Evolutionary conservation across 1,140 invertebrate genomes (phyloP).

Genomic region (Drosophila nebulosa): DNA sequence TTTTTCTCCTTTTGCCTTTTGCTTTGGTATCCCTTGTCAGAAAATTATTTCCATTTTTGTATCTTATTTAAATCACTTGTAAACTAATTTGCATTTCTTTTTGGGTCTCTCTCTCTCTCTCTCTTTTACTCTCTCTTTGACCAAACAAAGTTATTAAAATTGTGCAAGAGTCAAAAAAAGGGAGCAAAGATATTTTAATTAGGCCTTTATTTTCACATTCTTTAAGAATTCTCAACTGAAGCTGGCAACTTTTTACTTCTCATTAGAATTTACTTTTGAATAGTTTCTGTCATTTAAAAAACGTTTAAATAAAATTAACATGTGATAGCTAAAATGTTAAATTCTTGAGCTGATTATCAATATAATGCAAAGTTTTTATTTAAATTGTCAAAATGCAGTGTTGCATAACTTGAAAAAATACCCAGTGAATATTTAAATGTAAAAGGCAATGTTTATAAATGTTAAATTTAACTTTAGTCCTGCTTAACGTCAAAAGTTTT

Average conservation of each 20-base stretch:
- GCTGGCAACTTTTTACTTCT: neutral
- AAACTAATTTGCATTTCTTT: conserved; percentile 70
- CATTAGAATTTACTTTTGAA: neutral
- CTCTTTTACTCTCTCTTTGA: conserved; percentile 14
- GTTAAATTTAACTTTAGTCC: no score
- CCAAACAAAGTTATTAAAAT: conserved; percentile 69
- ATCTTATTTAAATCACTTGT: conserved; percentile 75
- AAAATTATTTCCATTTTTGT: conserved; percentile 48
- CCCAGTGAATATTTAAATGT: no score
- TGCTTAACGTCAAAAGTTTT: no score
- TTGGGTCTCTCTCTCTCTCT: conserved; percentile 26
- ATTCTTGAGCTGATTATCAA: no score
- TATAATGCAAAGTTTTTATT: no score
- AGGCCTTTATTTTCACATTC: conserved; percentile 1
- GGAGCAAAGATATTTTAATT: neutral
- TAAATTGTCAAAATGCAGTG: no score
- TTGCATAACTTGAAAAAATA: no score
- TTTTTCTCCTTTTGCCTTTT: conserved; percentile 31
- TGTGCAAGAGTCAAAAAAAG: conserved; percentile 11
- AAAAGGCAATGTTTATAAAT: no score
- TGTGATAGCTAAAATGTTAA: no score
- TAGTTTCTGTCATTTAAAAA: neutral
- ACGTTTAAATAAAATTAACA: neutral
- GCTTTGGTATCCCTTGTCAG: conserved; percentile 53
- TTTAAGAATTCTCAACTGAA: neutral